A percentile compares a stretch with the other conserved stretches of the same genome.
These are phyloP conservation scores for Bombus turneri DNA, from an alignment of 1,140 invertebrate species.

Conservation along the genomic window DNA sequence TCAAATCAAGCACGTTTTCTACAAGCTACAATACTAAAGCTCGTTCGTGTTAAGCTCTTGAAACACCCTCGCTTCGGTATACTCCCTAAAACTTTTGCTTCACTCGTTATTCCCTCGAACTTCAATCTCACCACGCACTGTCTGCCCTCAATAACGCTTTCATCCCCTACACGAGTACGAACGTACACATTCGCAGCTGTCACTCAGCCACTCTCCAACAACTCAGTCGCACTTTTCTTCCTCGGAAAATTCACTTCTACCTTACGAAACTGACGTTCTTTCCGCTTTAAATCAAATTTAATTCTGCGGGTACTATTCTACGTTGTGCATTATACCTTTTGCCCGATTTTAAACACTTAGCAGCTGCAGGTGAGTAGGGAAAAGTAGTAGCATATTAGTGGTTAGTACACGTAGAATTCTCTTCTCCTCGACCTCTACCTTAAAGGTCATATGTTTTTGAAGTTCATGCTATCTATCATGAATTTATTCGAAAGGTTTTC, in stretches of 20 bases:
- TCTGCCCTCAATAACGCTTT: not conserved
- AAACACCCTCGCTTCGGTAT: not conserved
- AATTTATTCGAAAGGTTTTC: too few relatives aligned
- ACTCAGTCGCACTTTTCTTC: too few relatives aligned
- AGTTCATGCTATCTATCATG: too few relatives aligned
- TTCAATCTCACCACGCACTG: conserved; percentile 4
- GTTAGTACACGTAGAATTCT: too few relatives aligned
- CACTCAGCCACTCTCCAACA: not conserved
- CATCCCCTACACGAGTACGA: not conserved
- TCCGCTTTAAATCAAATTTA: not conserved
- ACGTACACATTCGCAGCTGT: not conserved
- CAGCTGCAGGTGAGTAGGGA: not conserved
- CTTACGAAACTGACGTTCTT: not conserved
- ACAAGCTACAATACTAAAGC: not conserved
- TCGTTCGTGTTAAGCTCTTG: not conserved
- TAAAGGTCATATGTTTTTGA: too few relatives aligned
- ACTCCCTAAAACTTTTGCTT: not conserved
- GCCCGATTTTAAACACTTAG: not conserved
- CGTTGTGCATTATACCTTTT: not conserved
- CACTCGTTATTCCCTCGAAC: not conserved
- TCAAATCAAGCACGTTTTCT: not conserved
- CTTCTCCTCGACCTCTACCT: too few relatives aligned
- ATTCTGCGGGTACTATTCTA: not conserved
- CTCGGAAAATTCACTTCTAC: not conserved
- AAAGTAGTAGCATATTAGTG: too few relatives aligned